phyloP scores from a whole-genome alignment of 1,140 invertebrate species.

The Hylaeus volcanicus region DNA sequence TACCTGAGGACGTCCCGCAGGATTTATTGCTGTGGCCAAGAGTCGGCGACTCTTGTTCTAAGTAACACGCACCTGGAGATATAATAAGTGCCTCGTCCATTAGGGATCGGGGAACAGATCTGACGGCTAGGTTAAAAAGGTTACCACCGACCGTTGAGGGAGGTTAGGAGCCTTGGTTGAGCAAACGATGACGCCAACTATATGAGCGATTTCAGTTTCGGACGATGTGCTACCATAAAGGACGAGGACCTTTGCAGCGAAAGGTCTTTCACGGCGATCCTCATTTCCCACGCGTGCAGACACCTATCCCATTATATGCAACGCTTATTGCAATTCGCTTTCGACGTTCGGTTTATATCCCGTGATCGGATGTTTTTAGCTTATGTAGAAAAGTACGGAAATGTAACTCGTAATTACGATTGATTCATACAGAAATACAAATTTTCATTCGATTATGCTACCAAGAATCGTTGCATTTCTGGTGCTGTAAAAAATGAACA shows the following conservation, averaged over 20 bases:
- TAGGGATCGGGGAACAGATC: slow-evolving; percentile 47
- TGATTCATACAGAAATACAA: no score
- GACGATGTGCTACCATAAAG: background rate
- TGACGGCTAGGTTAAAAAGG: slow-evolving; percentile 1
- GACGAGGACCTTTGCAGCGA: background rate
- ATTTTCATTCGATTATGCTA: no score
- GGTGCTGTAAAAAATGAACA: no score
- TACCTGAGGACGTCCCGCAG: slow-evolving; percentile 58
- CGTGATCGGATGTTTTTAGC: no score
- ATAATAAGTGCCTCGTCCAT: slow-evolving; percentile 57
- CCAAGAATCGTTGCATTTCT: no score
- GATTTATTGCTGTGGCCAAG: slow-evolving; percentile 57
- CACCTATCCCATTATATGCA: no score
- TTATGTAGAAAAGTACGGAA: no score
- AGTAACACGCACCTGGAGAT: slow-evolving; percentile 53
- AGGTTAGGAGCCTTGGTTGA: slow-evolving; percentile 26
- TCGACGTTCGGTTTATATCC: no score
- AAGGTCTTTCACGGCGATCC: background rate
- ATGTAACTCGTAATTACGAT: no score
- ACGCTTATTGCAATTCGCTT: no score
- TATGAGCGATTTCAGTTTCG: slow-evolving; percentile 10
- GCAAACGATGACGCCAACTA: slow-evolving; percentile 43
- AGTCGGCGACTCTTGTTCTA: slow-evolving; percentile 38
- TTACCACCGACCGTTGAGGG: slow-evolving; percentile 28
- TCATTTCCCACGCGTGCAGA: background rate